Evolutionary conservation across 2,797 vertebrate species (phyloP).

Genomic region (Anguilla pacifica): DNA sequence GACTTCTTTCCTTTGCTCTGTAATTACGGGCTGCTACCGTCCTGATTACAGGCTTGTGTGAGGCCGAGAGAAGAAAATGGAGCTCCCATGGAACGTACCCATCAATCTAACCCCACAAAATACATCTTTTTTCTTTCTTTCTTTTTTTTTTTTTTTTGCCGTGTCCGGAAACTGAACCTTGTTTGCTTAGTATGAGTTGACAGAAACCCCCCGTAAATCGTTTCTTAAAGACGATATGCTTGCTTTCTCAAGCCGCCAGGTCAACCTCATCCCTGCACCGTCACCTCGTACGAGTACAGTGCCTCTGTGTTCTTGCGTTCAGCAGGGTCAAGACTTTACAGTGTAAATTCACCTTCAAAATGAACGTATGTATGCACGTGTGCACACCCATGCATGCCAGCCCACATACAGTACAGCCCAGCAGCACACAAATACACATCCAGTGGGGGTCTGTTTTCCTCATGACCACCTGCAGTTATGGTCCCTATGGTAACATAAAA

Average conservation of each 20-base stretch:
- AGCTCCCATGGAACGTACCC: slow-evolving; percentile 44
- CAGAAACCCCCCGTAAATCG: slow-evolving; percentile 15
- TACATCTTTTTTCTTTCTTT: slow-evolving; percentile 35
- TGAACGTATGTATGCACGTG: background rate
- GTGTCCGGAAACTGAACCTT: slow-evolving; percentile 10
- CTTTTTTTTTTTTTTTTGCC: background rate
- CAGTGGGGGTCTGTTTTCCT: background rate
- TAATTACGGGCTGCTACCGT: slow-evolving; percentile 52
- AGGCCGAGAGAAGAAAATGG: slow-evolving; percentile 5
- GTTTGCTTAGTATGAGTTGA: slow-evolving; percentile 12
- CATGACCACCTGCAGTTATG: background rate
- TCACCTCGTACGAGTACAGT: slow-evolving; percentile 12
- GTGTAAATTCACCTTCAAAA: slow-evolving; percentile 30
- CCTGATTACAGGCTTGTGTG: background rate
- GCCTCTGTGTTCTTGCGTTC: slow-evolving; percentile 35
- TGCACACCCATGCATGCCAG: background rate
- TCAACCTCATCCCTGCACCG: slow-evolving; percentile 21
- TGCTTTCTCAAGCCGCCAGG: slow-evolving; percentile 29
- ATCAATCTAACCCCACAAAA: slow-evolving; percentile 50
- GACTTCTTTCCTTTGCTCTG: slow-evolving; percentile 30
- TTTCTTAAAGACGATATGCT: slow-evolving; percentile 51
- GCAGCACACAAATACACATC: background rate
- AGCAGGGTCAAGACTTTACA: slow-evolving; percentile 21
- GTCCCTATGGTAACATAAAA: background rate
- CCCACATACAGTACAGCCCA: background rate